phyloP scores from a whole-genome alignment of 2,797 vertebrate species.

The Lepus townsendii region DNA sequence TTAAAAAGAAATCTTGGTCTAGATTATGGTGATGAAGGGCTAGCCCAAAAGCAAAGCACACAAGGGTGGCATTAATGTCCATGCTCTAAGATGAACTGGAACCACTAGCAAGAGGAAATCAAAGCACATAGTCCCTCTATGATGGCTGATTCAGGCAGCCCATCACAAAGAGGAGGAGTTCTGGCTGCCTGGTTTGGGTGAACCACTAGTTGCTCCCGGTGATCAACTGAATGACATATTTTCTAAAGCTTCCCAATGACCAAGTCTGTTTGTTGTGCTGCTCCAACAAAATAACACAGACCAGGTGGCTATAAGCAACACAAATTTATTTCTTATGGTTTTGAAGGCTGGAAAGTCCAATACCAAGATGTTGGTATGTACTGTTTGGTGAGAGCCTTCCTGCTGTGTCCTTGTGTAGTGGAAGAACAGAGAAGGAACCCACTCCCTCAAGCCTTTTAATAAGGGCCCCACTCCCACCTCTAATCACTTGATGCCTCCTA shows the following conservation, averaged over 20 bases:
- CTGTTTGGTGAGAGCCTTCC: background rate
- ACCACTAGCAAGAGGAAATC: background rate
- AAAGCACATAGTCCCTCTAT: background rate
- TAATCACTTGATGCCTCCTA: background rate
- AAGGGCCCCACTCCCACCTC: too few species aligned
- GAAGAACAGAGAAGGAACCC: background rate
- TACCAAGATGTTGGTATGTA: background rate
- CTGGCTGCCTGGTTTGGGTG: background rate
- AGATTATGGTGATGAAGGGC: background rate
- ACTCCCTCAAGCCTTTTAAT: background rate
- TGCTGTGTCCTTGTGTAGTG: background rate
- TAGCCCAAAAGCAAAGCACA: background rate
- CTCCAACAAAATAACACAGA: background rate
- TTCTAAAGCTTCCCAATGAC: background rate
- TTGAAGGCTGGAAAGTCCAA: background rate
- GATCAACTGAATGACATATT: background rate
- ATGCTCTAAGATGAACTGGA: background rate
- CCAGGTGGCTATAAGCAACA: too few species aligned
- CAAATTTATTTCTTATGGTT: background rate
- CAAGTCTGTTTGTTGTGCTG: background rate
- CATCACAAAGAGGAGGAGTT: background rate
- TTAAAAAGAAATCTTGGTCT: background rate
- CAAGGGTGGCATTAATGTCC: too few species aligned
- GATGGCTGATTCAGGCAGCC: too few species aligned
- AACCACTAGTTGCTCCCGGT: background rate